phyloP scores from a whole-genome alignment of 2,888 invertebrate species.

The Drosophila maculinotata region DNA sequence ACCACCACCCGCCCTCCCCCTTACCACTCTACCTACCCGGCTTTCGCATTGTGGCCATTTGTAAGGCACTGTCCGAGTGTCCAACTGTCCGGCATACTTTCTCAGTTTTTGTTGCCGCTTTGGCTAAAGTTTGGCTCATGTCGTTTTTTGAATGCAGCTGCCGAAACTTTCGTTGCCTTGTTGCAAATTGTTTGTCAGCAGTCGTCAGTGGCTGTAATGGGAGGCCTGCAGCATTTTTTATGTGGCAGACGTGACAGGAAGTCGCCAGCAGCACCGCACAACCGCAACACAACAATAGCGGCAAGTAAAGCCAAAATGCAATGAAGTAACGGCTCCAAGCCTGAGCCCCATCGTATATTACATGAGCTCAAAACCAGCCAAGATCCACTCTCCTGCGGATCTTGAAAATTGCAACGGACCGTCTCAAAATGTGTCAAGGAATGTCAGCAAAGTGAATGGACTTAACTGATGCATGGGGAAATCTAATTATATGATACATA shows the following conservation, averaged over 20 bases:
- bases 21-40: not conserved
- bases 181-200: conserved; percentile 49
- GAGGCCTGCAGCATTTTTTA: conserved; percentile 37
- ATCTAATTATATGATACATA: too few relatives aligned
- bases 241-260: conserved; percentile 55
- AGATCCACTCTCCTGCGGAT: not conserved
- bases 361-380: not conserved
- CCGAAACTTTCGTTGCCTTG: conserved; percentile 47
- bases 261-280: conserved; percentile 21
- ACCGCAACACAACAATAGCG: not conserved
- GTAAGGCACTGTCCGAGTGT: conserved; percentile 11
- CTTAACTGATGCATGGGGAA: too few relatives aligned
- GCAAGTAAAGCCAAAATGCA: conserved; percentile 12
- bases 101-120: conserved; percentile 24
- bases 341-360: conserved; percentile 2
- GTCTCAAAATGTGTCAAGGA: too few relatives aligned
- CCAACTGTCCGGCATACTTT: conserved; percentile 32
- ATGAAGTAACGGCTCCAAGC: conserved; percentile 10
- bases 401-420: not conserved
- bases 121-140: conserved; percentile 22
- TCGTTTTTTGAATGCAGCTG: conserved; percentile 33
- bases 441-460: too few relatives aligned
- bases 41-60: conserved; percentile 18
- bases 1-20: not conserved
- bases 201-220: conserved; percentile 31